Base-by-base conservation (phyloP, 2,797 vertebrate genomes). In the Galago senegalensis region DNA sequence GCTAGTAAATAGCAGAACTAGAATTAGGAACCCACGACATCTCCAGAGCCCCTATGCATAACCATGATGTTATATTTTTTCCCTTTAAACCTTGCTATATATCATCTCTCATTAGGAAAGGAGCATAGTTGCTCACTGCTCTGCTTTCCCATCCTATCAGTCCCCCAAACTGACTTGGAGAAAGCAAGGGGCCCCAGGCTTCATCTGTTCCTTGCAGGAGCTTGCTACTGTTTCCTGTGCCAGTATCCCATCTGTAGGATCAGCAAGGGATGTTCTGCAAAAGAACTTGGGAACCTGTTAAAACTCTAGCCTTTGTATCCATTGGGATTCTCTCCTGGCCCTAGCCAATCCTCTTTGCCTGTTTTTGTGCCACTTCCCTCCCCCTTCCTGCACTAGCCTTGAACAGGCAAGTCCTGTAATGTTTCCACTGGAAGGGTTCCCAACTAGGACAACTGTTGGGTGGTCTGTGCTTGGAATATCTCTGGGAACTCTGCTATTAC, bases 21-120 rank as follows among this genome's bases (percentile, higher is more conserved):
- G 56, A 40, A 61, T 60, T 88, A 27, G 79, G 79, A 97, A 86
- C 40, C 46, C 27, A 89, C 79, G 58, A 72, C 56, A 60, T 94
- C 67, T 95, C 27, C 73, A 91, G 53, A 91, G 65, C 53, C 56
- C 79, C 9, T 84, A 27, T 91, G 17, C 23, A 4, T 81, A 89
- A 80, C 31, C 34, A 49, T 76, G 40, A 43, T 79, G 18, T 27
- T 79, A 34, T n/a, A 58, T 60, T 86, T 87, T 87, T 93, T 95
- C 82, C 21, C 31, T 91, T 93, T 91, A 63, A 75, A 79, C n/a
- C n/a, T 87, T 95, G 84, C 87, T 72, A 6, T 81, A 25, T 87
- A 65, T 91, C 43, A 70, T 91, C 18, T 92, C 12, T 21, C 63
- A 13, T 7, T 91, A 89, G 46, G 88, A 88, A 91, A 87, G 77